Evolutionary conservation across 1,140 invertebrate species (phyloP), one percentile per base, ranked within the genome.

Genomic region (Eriosoma lanigerum): DNA sequence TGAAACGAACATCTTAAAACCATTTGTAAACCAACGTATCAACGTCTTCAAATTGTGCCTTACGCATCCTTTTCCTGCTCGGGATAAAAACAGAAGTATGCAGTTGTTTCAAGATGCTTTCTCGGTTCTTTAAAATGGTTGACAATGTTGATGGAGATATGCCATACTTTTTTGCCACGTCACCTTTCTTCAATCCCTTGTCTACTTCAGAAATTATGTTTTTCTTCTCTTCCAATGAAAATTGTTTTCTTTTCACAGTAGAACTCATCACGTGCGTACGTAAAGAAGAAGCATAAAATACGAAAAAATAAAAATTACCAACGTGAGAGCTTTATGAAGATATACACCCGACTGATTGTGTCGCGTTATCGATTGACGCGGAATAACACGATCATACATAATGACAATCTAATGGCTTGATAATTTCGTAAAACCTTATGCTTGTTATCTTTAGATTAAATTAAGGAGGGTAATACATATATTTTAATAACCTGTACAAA

Each of bases 91-190:
- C 48, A 50, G 48, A 50, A 50, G 3, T 50, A 13, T 50, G 48
- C 13, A 50, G 48, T 19, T 50, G 48, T 50, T 50, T 50, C 17
- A 50, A 50, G 48, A 50, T 50, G 48, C 48, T 50, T 50, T 50
- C 48, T 50, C 17, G 48, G 48, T 50, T 10, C 48, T 50, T 50
- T 17, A 19, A 50, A 50, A 56, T 56, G 54, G 54, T 56, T 56
- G 54, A 56, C 54, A 56, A 56, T 56, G 54, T 56, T 56, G 54
- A 56, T 56, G 54, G 21, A 56, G 54, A 56, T 56, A 56, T 56
- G 54, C 54, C n/a, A 24, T 56, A 56, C 54, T 56, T 56, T 56
- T 56, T 56, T 56, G 54, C 54, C 54, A 56, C 54, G 19, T 56
- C 54, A 6, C 54, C 54, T 56, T 56, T 56, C 54, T 56, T 56